Evolutionary conservation across 2,797 vertebrate species (phyloP).

Genomic region (Gobio occitaniae): DNA sequence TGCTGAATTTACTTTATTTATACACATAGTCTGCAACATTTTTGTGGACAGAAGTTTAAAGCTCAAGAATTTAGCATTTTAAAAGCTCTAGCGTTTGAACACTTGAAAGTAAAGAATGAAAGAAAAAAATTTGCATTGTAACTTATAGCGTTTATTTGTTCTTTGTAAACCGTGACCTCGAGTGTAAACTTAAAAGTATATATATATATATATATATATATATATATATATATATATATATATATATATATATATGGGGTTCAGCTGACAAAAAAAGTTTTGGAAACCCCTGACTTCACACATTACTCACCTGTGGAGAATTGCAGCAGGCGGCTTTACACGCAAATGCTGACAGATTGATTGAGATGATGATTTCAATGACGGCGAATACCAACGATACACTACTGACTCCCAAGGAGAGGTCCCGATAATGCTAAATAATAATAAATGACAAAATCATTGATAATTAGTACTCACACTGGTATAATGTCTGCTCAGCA

Average conservation of each 20-base stretch:
- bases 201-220: not conserved
- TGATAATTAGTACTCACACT: not conserved
- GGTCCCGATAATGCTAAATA: not conserved
- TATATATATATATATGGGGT: not conserved
- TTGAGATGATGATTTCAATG: constrained; percentile 17
- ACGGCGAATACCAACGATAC: not conserved
- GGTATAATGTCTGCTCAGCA: not conserved
- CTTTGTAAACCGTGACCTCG: no score
- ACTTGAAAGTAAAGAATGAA: no score
- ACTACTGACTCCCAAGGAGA: not conserved
- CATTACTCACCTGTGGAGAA: not conserved
- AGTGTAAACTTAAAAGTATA: not conserved
- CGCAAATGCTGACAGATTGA: constrained; percentile 9
- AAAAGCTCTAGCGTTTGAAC: no score
- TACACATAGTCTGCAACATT: no score
- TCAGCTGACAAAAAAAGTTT: not conserved
- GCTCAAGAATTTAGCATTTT: no score
- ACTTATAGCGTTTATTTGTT: no score
- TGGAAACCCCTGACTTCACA: no score
- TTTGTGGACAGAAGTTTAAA: no score
- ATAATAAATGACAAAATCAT: not conserved
- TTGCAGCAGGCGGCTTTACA: not conserved
- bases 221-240: not conserved
- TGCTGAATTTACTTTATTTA: no score
- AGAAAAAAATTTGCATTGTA: no score